Evolutionary conservation across 1,140 invertebrate species (phyloP), one percentile per base, ranked within the genome.

Genomic region (Anagrus nilaparvatae): DNA sequence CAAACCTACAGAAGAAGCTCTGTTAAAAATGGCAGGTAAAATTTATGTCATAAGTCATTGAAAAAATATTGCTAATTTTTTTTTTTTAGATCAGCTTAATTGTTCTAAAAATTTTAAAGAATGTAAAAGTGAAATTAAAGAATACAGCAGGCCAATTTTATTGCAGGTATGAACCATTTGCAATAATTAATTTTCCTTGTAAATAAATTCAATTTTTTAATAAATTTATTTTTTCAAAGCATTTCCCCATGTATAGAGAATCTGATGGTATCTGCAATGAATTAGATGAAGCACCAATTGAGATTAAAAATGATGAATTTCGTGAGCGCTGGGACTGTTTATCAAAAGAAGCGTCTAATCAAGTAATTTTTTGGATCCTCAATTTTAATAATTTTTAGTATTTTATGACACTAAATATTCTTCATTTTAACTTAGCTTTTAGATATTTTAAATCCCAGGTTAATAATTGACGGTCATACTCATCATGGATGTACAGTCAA

Each of bases 161-260:
- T 73, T 89, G 56, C 85, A 84, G 67, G 79, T n/a, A n/a, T n/a
- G n/a, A 54, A 46, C 30, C 40, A 39, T 39, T 39, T 30, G 31
- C 27, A 41, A 44, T 38, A 35, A 31, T 37, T 35, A 32, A 30
- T 44, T 37, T 28, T n/a, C n/a, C n/a, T 6, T 23, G 23, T 17
- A 23, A 35, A 27, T 43, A 13, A 10, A 32, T 41, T 5, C 14
- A 12, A n/a, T n/a, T n/a, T 40, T 21, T 37, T 46, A 41, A n/a
- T n/a, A n/a, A n/a, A n/a, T n/a, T n/a, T n/a, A 48, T 17, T 48
- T 51, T 43, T 65, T n/a, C n/a, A n/a, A n/a, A 92, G 84, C 95
- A 98, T 72, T 97, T 87, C 67, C 95, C 94, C 16, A 72, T 97
- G 51, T 96, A 86, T 66, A 77, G 95, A 42, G 72, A 79, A 57